A percentile compares a stretch with the other conserved stretches of the same genome.
These are phyloP conservation scores for Mesaphorura yosii DNA, from an alignment of 1,140 invertebrate genomes.

Conservation along the genomic window DNA sequence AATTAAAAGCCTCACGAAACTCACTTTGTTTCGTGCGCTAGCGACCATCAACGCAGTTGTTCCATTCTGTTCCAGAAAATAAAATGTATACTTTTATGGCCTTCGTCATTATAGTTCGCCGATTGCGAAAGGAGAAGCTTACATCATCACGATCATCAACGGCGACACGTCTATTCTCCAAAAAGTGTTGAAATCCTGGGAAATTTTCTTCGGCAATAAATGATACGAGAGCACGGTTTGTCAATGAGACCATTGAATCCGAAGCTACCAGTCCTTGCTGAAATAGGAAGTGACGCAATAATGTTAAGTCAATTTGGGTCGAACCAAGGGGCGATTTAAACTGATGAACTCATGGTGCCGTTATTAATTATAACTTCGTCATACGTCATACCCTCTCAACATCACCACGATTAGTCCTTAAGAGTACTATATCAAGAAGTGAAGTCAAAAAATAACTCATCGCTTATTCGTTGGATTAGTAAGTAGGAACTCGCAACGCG, in stretches of 20 bases:
- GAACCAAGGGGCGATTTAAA: neutral
- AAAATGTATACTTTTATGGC: neutral
- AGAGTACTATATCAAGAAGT: neutral
- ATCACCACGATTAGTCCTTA: neutral
- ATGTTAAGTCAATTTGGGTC: neutral
- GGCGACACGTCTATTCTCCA: conserved; percentile 64
- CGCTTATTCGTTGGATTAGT: neutral
- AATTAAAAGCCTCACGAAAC: conserved; percentile 69
- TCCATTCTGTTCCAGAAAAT: conserved; percentile 56
- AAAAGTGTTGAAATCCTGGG: conserved; percentile 59
- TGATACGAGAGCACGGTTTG: conserved; percentile 61
- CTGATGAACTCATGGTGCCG: neutral
- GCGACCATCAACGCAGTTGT: conserved; percentile 83
- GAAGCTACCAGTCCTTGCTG: conserved; percentile 19
- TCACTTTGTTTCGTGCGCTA: conserved; percentile 61
- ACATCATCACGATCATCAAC: conserved; percentile 87
- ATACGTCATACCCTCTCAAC: neutral
- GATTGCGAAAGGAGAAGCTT: conserved; percentile 32
- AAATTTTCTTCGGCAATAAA: conserved; percentile 71
- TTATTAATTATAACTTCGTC: neutral
- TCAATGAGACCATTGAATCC: conserved; percentile 81
- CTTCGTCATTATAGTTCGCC: neutral
- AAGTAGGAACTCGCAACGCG: no score
- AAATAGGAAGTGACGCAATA: neutral
- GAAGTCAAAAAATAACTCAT: neutral